Evolutionary conservation across 64 coral and sea anemone genomes (phyloP), one percentile per base, ranked within the genome.

Genomic region (Cladopsammia gracilis): DNA sequence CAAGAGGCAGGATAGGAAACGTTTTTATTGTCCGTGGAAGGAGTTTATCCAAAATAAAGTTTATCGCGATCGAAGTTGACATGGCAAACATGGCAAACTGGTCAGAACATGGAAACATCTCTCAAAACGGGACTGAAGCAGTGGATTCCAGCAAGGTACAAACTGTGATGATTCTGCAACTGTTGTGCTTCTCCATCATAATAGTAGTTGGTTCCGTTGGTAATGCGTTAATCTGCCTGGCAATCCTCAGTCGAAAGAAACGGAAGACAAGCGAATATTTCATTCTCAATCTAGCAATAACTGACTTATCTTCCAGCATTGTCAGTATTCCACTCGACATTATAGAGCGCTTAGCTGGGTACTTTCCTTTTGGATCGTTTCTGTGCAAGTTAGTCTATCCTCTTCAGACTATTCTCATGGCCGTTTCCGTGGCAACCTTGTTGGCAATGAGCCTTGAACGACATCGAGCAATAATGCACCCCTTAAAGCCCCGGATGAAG

Each of bases 311-410:
- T 18, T 59, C 89, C 50, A 90, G 95, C 20, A 79, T 87, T 14
- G 25, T 96, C 15, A 96, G 95, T 52, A 93, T 96, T 78, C 95
- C 95, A 13, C 71, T 96, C 3, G 95, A 96, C 49, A 84, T 96
- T 7, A 73, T 79, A 14, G 95, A 96, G 49, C 92, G 87, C 54
- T 49, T 96, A 18, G 66, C 79, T 4, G 87, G 91, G 0, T 89
- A 86, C 48, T 96, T 87, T 73, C 95, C 95, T 0, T 96, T 75
- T 78, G 90, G 91, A 9, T 8, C 86, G 24, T 92, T 96, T 23
- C 19, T 96, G 52, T 96, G 95, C 61, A 96, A 96, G 65, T 44
- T 96, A 46, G 79, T 96, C 2, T 96, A 96, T 34, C 95, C 95
- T 59, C 88, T 96, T 14, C 95, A 96, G 74, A 96, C 95, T 8